Evolutionary conservation across 2,113 vertebrate genomes (phyloP).

Genomic region (Scopus umbretta): DNA sequence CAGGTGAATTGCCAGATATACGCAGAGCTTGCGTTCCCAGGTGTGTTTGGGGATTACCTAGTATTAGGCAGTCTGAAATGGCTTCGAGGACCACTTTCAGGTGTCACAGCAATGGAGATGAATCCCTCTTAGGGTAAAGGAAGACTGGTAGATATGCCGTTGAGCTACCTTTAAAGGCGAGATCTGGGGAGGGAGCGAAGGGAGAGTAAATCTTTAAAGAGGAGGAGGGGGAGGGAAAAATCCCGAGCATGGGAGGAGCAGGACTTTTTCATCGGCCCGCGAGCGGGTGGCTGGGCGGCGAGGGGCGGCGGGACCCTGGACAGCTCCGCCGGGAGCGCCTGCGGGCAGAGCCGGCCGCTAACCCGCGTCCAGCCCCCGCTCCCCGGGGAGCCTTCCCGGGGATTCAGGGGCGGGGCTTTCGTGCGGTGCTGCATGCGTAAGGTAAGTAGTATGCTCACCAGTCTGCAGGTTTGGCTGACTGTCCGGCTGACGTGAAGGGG

Average conservation of each 20-base stretch:
- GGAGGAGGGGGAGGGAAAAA: fast-evolving
- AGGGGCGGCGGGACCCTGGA: background rate
- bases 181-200: background rate
- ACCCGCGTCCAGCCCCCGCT: background rate
- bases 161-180: fast-evolving
- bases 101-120: fast-evolving
- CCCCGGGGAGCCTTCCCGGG: background rate
- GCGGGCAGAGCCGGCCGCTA: background rate
- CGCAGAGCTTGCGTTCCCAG: fast-evolving
- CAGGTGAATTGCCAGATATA: background rate
- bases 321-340: background rate
- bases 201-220: fast-evolving
- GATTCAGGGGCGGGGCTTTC: fast-evolving
- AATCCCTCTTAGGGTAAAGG: too few species aligned
- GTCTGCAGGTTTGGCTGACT: background rate
- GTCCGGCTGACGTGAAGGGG: fast-evolving
- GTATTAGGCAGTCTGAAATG: background rate
- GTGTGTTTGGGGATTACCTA: background rate
- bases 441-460: fast-evolving
- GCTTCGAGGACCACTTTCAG: background rate
- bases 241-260: fast-evolving
- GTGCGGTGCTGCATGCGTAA: fast-evolving
- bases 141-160: fast-evolving
- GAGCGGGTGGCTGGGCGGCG: background rate
- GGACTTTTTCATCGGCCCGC: too few species aligned